A percentile compares a stretch with the other conserved stretches of the same genome.
These are phyloP conservation scores for Zygogramma bicolorata DNA, from an alignment of 2,888 invertebrate species.

Conservation along the genomic window DNA sequence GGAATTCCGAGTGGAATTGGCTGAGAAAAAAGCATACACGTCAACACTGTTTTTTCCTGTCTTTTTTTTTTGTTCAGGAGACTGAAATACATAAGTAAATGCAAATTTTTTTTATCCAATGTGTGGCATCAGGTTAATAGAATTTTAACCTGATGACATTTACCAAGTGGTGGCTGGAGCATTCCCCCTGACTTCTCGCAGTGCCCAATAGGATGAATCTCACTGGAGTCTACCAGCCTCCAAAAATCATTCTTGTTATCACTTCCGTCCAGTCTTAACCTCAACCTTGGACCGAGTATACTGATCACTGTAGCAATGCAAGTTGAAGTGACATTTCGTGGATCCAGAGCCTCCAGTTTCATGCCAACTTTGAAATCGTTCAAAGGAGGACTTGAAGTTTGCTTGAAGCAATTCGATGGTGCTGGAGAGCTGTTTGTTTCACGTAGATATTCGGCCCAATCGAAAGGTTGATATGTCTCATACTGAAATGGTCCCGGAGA, in stretches of 20 bases:
- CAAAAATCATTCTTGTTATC: slow-evolving; percentile 99
- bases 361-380: slow-evolving; percentile 95
- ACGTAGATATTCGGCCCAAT: slow-evolving; percentile 86
- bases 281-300: slow-evolving; percentile 87
- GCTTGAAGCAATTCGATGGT: slow-evolving; percentile 90
- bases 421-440: slow-evolving; percentile 78
- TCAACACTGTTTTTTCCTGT: too few species aligned
- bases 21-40: too few species aligned
- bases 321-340: slow-evolving; percentile 93
- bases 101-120: too few species aligned
- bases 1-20: too few species aligned
- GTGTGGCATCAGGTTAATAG: neutral
- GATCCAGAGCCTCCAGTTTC: slow-evolving; percentile 96
- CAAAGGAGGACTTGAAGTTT: slow-evolving; percentile 80
- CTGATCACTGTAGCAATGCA: slow-evolving; percentile 97
- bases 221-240: slow-evolving; percentile 94
- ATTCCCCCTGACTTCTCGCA: slow-evolving; percentile 94
- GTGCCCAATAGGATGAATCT: slow-evolving; percentile 94
- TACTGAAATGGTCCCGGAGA: slow-evolving; percentile 79
- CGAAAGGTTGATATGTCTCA: slow-evolving; percentile 84
- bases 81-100: too few species aligned
- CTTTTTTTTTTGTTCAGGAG: too few species aligned
- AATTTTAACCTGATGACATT: slow-evolving; percentile 35
- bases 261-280: slow-evolving; percentile 93
- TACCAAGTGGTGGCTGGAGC: slow-evolving; percentile 93